Evolutionary conservation across 2,888 invertebrate genomes (phyloP).

Genomic region (Dynastes grantii): DNA sequence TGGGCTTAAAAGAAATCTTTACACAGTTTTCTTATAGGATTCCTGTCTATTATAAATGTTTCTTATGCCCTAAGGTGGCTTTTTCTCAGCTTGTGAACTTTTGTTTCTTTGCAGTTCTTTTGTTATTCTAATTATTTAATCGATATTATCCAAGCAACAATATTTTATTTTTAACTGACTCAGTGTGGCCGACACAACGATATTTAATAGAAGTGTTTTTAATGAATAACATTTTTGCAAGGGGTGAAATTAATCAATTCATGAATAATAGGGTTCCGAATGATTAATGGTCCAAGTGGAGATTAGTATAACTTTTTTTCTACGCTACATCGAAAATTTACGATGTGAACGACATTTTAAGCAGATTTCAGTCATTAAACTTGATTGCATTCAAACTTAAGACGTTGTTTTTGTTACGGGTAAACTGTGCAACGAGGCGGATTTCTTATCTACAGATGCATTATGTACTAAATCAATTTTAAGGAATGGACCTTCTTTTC

Average conservation of each 20-base stretch:
- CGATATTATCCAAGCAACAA: slow-evolving; percentile 31
- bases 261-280: slow-evolving; percentile 31
- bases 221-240: slow-evolving; percentile 41
- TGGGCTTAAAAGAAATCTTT: too few species aligned
- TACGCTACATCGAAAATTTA: slow-evolving; percentile 7
- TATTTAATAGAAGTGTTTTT: slow-evolving; percentile 41
- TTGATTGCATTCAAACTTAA: slow-evolving; percentile 1
- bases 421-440: background rate
- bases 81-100: too few species aligned
- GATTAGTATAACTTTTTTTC: slow-evolving; percentile 44
- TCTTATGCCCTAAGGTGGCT: background rate
- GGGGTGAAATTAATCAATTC: slow-evolving; percentile 40
- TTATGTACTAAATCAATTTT: too few species aligned
- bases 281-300: slow-evolving; percentile 44
- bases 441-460: background rate
- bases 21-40: too few species aligned
- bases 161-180: slow-evolving; percentile 30
- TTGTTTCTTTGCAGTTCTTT: background rate
- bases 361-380: slow-evolving; percentile 24
- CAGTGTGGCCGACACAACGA: background rate
- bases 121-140: slow-evolving; percentile 31
- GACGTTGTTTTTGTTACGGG: background rate
- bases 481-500: too few species aligned
- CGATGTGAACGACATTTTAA: slow-evolving; percentile 20
- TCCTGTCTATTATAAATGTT: background rate